Evolutionary conservation across 1,140 invertebrate genomes (phyloP), one percentile per base, ranked within the genome.

Genomic region (Drosophila baimaii): DNA sequence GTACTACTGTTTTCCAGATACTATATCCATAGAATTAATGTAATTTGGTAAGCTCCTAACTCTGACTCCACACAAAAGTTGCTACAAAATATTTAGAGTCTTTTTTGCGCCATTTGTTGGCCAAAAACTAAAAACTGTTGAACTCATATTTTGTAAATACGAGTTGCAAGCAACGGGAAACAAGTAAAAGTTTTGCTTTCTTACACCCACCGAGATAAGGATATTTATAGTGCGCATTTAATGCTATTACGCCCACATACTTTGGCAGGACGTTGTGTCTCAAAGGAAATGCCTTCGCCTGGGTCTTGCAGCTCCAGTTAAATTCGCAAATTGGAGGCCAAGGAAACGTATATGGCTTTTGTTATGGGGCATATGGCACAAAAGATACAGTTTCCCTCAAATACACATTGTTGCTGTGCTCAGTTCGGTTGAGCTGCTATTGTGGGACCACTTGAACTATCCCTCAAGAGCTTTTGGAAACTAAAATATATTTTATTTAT

Each of bases 261-360:
- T 44, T 17, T 37, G 64, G 23, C 39, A 54, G 17, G 31, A 58
- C 17, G 43, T n/a, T 23, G 4, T 15, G 51, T 62, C 71, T 79
- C 81, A 70, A 65, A 71, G 80, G 76, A 83, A 79, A 76, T 76
- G 64, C 29, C 63, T 58, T 52, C 17, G 41, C 23, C 41, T 59
- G 62, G 39, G 35, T 57, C 47, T 41, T 62, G 66, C 44, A 29
- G 46, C 58, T 58, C 25, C 13, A 64, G 46, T 25, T 47, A 49
- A 63, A 71, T 62, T 66, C 41, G n/a, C 4, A 52, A 44, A 44
- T 19, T 37, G 27, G 33, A 43, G 55, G 46, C 35, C 33, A 35
- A 57, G 51, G 35, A 66, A 78, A 52, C 41, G 68, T 76, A 57
- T 72, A 68, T 47, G 72, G 82, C 71, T 83, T 79, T 83, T 76